A percentile compares a stretch with the other conserved stretches of the same genome.
These are phyloP conservation scores for Dipodomys spectabilis DNA, from an alignment of 2,113 vertebrate genomes.

Conservation along the genomic window DNA sequence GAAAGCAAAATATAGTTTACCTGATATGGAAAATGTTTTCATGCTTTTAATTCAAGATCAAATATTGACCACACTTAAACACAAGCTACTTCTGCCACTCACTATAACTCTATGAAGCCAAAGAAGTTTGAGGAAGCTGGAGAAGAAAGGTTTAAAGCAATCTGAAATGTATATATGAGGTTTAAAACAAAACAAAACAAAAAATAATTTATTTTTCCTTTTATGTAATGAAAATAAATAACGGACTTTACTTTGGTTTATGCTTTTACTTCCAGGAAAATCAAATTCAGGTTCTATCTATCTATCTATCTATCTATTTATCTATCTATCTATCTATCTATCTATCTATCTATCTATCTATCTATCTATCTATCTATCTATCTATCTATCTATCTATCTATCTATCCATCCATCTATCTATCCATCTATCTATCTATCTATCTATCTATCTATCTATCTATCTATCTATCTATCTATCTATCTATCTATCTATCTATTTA, in stretches of 20 bases:
- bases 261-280: not conserved
- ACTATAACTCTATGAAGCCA: not conserved
- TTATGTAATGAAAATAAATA: constrained; percentile 22
- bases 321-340: not conserved
- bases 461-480: too few relatives aligned
- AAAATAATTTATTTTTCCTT: not conserved
- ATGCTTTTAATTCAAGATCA: not conserved
- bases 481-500: not conserved
- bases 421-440: too few relatives aligned
- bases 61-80: not conserved
- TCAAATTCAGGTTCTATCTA: not conserved
- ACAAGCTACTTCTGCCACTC: not conserved
- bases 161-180: too few relatives aligned
- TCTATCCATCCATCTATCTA: too few relatives aligned
- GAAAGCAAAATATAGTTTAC: not conserved
- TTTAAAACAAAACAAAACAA: not conserved
- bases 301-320: not conserved
- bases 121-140: not conserved
- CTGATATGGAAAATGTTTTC: not conserved
- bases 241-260: constrained; percentile 34
- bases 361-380: constrained; percentile 2
- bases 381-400: constrained; percentile 21
- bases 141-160: not conserved
- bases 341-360: not conserved
- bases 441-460: too few relatives aligned